Evolutionary conservation across 2,888 invertebrate species (phyloP), one percentile per base, ranked within the genome.

Genomic region (Lacanobia wlatinum): DNA sequence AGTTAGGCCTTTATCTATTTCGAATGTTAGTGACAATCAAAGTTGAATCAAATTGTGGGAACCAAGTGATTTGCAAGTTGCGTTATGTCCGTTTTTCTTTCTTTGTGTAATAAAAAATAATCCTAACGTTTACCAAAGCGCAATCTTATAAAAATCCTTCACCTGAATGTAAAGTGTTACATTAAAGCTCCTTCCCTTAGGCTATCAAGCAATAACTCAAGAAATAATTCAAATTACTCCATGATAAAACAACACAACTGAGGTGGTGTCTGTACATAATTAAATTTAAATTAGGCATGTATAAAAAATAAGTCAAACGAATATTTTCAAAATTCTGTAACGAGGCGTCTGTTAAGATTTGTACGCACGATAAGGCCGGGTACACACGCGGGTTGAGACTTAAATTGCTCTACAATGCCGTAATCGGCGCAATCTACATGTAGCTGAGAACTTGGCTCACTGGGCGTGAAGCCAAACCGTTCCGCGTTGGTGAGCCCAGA

Each of bases 401-500:
- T 89, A 92, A 93, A 94, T 93, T 92, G 89, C 92, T 88, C 88
- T 88, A 91, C 90, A 90, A 90, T 90, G 81, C 87, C 84, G 92
- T 94, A 95, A 95, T 94, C 95, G 89, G 85, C 77, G 76, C 90
- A 89, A 95, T 94, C 94, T 95, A 92, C 91, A 90, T 87, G 84
- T 78, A 82, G 84, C 88, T 89, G 92, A 92, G 92, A 92, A 90
- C 91, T 90, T 88, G 89, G 89, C 84, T 91, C 92, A 92, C 90
- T 88, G 88, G 91, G 94, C 95, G 93, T 95, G 93, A 94, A 94
- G 91, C 91, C 90, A 90, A 88, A 87, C 87, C 90, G 95, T 95
- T 94, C 92, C 95, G 93, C 95, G 90, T 93, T 90, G 91, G 87
- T 93, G 90, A 88, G 80, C 88, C 78, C 91, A 90, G 89, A 90